These are phyloP conservation scores for Teleogryllus oceanicus DNA, from an alignment of 2,888 invertebrate species.

Conservation along the genomic window DNA sequence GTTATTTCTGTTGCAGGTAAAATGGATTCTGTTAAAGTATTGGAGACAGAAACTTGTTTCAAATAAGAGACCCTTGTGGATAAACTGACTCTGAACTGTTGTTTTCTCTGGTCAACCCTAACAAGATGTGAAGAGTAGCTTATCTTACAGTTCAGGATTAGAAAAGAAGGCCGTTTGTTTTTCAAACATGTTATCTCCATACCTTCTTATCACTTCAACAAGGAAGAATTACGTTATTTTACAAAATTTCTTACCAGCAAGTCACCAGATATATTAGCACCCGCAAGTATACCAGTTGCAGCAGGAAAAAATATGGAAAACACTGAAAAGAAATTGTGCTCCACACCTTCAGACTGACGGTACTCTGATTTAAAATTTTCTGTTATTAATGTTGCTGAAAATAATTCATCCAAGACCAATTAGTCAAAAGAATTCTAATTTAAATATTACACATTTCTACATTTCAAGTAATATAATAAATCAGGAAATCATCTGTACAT, in stretches of 20 bases:
- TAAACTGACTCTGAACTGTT: no score
- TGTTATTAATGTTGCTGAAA: conserved; percentile 65
- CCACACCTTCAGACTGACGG: conserved; percentile 65
- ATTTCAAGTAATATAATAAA: background rate
- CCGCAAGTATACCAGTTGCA: conserved; percentile 94
- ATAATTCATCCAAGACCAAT: conserved; percentile 28
- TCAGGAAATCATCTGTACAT: conserved; percentile 44
- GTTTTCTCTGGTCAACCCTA: no score
- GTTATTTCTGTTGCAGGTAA: no score
- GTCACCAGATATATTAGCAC: conserved; percentile 97
- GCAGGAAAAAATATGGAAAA: conserved; percentile 98
- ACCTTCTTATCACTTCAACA: no score
- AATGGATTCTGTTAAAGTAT: no score
- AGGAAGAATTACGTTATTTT: background rate
- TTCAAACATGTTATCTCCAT: no score
- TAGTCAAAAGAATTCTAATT: conserved; percentile 20
- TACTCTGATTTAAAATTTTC: conserved; percentile 79
- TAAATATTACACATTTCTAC: background rate
- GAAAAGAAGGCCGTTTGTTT: no score
- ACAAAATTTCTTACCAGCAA: conserved; percentile 63
- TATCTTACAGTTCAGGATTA: no score
- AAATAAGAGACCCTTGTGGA: no score
- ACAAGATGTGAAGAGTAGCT: no score
- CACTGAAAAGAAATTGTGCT: conserved; percentile 89
- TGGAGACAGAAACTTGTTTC: no score